Conservation (phyloP, 2,797 vertebrate species). For the Picus viridis region DNA sequence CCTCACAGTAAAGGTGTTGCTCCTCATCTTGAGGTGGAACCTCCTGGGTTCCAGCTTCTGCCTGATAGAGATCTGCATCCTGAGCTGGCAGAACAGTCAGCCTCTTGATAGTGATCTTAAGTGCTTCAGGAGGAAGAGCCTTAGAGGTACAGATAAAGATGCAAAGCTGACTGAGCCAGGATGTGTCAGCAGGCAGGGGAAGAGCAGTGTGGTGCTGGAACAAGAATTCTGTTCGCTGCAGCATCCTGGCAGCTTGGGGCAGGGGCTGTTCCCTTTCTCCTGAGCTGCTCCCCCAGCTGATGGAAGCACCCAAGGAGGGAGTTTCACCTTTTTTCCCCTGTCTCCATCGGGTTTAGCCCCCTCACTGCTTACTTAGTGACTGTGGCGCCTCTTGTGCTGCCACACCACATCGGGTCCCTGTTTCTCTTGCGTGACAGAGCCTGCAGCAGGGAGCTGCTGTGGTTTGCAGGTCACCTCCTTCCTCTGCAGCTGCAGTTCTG, state of each 20-base stretch:
- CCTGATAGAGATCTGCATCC: not conserved
- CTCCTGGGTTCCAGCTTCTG: too few relatives aligned
- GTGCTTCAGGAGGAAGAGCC: not conserved
- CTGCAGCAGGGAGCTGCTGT: rapidly evolving
- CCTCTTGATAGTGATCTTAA: not conserved
- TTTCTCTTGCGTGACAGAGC: not conserved
- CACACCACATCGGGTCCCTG: rapidly evolving
- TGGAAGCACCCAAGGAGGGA: not conserved
- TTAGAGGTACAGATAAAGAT: not conserved
- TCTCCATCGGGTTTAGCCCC: not conserved
- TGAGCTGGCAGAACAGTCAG: not conserved
- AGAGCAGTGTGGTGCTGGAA: rapidly evolving
- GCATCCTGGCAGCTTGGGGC: not conserved
- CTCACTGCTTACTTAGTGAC: not conserved
- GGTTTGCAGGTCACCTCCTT: not conserved
- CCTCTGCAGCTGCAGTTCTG: not conserved
- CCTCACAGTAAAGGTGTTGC: too few relatives aligned
- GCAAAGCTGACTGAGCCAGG: not conserved
- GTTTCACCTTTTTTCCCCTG: not conserved
- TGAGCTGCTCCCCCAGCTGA: not conserved
- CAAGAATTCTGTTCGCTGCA: not conserved
- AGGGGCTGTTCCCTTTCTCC: not conserved
- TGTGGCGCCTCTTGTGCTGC: not conserved
- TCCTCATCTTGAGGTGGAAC: too few relatives aligned
- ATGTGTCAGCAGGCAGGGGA: not conserved